Evolutionary conservation across 1,140 invertebrate genomes (phyloP).

Genomic region (Drosophila elegans): DNA sequence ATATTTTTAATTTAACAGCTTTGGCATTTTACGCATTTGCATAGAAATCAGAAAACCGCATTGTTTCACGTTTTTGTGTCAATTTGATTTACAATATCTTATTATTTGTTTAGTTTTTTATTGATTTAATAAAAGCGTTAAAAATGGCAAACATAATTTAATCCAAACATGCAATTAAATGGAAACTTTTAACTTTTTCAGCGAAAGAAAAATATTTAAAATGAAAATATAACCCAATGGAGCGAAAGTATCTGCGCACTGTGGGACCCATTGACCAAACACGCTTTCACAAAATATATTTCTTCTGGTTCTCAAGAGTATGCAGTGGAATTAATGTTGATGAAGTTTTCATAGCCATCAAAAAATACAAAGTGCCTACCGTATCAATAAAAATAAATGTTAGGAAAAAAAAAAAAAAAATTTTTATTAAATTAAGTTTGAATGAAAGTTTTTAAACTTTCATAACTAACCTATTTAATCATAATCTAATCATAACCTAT

Average conservation of each 20-base stretch:
- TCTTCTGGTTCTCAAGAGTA: conserved; percentile 14
- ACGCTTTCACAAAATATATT: conserved; percentile 12
- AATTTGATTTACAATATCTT: conserved; percentile 70
- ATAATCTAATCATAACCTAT: too few species aligned
- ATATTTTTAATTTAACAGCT: conserved; percentile 39
- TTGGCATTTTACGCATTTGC: conserved; percentile 29
- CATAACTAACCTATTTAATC: too few species aligned
- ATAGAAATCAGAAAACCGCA: conserved; percentile 35
- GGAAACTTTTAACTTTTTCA: conserved; percentile 68
- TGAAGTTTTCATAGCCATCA: conserved; percentile 2
- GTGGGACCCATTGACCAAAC: conserved; percentile 26
- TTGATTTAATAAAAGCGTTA: conserved; percentile 71
- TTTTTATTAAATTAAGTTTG: too few species aligned
- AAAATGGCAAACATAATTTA: conserved; percentile 32
- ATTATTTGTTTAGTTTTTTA: conserved; percentile 74
- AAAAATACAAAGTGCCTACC: conserved; percentile 6
- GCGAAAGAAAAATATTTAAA: conserved; percentile 45
- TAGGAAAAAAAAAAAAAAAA: background rate
- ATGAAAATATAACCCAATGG: conserved; percentile 46
- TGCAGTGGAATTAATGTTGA: conserved; percentile 8
- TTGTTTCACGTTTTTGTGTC: conserved; percentile 60
- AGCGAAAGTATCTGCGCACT: conserved; percentile 34
- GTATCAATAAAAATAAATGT: background rate
- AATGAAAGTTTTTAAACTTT: too few species aligned
- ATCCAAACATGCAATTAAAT: conserved; percentile 53